A percentile compares a stretch with the other conserved stretches of the same genome.
These are phyloP conservation scores for Pao palembangensis DNA, from an alignment of 2,113 vertebrate genomes.

Conservation along the genomic window DNA sequence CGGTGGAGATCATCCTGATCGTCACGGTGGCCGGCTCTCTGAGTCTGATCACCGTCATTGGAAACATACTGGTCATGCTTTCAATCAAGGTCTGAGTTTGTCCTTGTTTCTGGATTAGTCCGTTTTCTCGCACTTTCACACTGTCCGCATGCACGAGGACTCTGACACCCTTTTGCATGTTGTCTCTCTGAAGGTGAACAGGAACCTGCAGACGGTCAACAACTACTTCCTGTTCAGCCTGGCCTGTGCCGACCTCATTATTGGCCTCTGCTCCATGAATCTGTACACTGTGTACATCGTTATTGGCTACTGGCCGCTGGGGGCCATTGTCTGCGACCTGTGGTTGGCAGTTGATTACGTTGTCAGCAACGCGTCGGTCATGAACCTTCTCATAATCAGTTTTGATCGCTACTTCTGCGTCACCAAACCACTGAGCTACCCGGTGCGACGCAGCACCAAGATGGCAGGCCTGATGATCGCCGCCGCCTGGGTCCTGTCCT, in stretches of 20 bases:
- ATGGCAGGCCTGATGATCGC: constrained; percentile 98
- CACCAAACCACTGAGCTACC: constrained; percentile 94
- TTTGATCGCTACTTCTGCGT: constrained; percentile 98
- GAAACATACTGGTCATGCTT: constrained; percentile 96
- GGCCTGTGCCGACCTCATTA: constrained; percentile 96
- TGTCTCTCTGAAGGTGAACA: constrained; percentile 93
- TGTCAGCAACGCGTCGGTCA: constrained; percentile 94
- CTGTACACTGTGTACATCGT: constrained; percentile 96
- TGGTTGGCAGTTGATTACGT: constrained; percentile 96
- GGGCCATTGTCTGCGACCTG: constrained; percentile 93
- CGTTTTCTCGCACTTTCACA: background rate
- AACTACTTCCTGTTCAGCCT: constrained; percentile 98
- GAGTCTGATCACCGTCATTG: constrained; percentile 91
- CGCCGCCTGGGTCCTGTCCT: constrained; percentile 92
- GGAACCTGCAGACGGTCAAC: constrained; percentile 96
- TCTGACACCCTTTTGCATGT: constrained; percentile 67
- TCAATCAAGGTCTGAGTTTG: constrained; percentile 87
- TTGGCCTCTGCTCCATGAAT: constrained; percentile 97
- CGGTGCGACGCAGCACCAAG: constrained; percentile 89
- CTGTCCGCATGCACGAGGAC: background rate
- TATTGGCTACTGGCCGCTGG: constrained; percentile 93
- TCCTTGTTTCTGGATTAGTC: background rate
- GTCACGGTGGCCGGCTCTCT: constrained; percentile 87
- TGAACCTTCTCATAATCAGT: constrained; percentile 99
- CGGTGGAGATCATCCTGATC: constrained; percentile 86